Conservation (phyloP, 2,888 invertebrate species). For the Agrochola lota region DNA sequence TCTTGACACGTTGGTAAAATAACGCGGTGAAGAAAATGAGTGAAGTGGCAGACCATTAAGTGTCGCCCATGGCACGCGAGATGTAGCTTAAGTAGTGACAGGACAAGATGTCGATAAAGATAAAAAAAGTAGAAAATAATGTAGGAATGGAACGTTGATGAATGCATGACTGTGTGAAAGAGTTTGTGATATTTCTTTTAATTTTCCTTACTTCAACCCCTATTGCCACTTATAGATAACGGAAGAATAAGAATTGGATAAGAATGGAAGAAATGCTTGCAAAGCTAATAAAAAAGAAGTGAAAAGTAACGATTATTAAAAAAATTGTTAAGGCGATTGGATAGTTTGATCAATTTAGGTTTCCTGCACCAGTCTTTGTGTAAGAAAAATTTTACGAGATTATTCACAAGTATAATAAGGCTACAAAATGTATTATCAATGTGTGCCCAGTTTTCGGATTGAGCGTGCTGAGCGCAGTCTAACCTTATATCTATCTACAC, state of each 20-base stretch:
- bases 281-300: background rate
- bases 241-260: background rate
- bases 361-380: background rate
- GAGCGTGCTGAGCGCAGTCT: background rate
- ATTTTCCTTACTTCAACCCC: too few species aligned
- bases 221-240: too few species aligned
- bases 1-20: conserved; percentile 82
- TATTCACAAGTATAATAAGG: background rate
- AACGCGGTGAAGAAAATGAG: conserved; percentile 81
- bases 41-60: conserved; percentile 84
- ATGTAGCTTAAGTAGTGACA: conserved; percentile 61
- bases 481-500: background rate
- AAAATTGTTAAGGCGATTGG: background rate
- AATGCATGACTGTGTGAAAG: background rate
- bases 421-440: background rate
- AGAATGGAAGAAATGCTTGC: background rate
- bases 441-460: background rate
- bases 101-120: conserved; percentile 31
- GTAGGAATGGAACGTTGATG: background rate
- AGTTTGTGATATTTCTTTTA: too few species aligned
- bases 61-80: conserved; percentile 78
- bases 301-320: background rate
- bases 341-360: background rate
- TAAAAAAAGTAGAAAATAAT: background rate
- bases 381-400: background rate